phyloP scores from a whole-genome alignment of 35 echinoderm and acorn worm species.

The Apostichopus japonicus region DNA sequence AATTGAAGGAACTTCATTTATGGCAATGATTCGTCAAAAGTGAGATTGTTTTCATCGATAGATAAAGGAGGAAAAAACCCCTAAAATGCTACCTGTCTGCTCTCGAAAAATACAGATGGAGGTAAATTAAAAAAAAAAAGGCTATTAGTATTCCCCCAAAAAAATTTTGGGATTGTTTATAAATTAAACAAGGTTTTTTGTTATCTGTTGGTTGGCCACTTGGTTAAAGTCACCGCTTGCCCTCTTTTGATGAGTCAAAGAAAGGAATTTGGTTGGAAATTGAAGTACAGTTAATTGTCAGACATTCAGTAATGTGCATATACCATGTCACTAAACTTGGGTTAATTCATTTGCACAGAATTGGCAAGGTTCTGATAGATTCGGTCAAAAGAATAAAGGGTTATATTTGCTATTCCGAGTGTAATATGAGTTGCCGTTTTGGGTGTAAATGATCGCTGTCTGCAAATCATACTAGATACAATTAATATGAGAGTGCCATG shows the following conservation, averaged over 20 bases:
- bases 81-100: background rate
- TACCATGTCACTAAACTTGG: too few species aligned
- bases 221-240: too few species aligned
- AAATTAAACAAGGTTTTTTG: background rate
- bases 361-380: background rate
- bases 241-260: too few species aligned
- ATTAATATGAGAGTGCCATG: too few species aligned
- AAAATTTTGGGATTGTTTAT: background rate
- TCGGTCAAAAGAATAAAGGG: background rate
- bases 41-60: slow-evolving; percentile 48
- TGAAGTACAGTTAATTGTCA: too few species aligned
- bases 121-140: background rate
- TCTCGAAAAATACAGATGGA: background rate
- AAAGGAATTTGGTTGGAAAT: too few species aligned
- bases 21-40: slow-evolving; percentile 47
- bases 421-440: background rate
- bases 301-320: too few species aligned
- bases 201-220: too few species aligned
- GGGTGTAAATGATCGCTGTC: too few species aligned
- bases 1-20: slow-evolving; percentile 59
- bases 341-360: too few species aligned
- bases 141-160: background rate
- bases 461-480: too few species aligned
- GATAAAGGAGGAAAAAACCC: background rate
- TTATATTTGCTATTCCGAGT: background rate